A percentile compares a stretch with the other conserved stretches of the same genome.
Conservation (phyloP, 2,797 vertebrate genomes). For the Pangasius mekongensis region DNA sequence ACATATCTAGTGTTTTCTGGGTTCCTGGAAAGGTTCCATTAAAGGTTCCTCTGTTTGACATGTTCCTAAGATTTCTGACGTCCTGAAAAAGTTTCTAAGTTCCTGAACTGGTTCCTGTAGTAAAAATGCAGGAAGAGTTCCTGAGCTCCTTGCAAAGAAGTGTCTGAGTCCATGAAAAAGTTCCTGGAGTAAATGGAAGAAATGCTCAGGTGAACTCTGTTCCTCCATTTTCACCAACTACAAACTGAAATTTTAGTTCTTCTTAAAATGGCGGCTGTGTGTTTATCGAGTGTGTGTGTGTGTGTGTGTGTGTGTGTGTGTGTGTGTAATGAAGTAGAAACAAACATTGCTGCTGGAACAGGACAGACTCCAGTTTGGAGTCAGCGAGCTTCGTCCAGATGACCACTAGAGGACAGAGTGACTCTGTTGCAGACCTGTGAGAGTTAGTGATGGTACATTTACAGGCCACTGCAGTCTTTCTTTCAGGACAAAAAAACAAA, state of each 20-base stretch:
- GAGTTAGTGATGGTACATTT: neutral
- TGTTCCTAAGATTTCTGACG: neutral
- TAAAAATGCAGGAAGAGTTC: neutral
- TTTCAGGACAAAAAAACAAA: neutral
- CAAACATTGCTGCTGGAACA: neutral
- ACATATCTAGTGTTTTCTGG: neutral
- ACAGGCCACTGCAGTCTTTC: neutral
- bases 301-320: neutral
- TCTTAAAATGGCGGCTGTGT: conserved; percentile 13
- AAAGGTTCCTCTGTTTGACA: neutral
- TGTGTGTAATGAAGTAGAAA: neutral
- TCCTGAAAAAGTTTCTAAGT: neutral
- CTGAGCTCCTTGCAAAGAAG: neutral
- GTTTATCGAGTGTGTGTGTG: neutral
- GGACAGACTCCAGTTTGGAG: neutral
- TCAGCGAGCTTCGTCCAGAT: neutral
- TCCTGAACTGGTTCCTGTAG: neutral
- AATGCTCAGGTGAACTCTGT: neutral
- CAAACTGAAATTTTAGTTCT: neutral
- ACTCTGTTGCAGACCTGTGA: neutral
- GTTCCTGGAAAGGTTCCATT: neutral
- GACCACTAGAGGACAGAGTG: conserved; percentile 39
- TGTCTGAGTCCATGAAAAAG: neutral
- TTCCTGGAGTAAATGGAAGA: neutral
- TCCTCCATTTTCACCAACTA: neutral